Base-by-base conservation (phyloP, 2,113 vertebrate species). In the Tyto alba region DNA sequence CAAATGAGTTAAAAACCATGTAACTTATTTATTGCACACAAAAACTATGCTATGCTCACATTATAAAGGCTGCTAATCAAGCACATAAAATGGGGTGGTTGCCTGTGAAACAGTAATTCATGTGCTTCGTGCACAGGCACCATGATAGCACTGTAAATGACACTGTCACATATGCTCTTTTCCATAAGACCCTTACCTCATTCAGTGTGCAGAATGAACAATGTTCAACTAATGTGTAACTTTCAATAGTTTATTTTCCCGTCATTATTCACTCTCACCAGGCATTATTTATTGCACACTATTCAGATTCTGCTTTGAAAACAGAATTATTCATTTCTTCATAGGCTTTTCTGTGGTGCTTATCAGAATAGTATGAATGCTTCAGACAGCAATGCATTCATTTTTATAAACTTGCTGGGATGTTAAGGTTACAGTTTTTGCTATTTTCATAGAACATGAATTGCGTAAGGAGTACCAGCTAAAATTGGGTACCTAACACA, bases 251-350 rank as follows among this genome's bases (percentile, higher is more conserved):
- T 94, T 94, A 88, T 97, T 96, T 96, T 92, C 64, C 56, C 56
- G 92, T 89, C 91, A 93, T 95, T 96, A 90, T 96, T 94, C 82
- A n/a, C 71, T 64, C 91, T 94, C 94, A 83, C 89, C 91, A 96
- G 93, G 94, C 95, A 76, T 96, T 96, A 95, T 96, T 97, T 96
- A 96, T 78, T 76, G 78, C 74, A 82, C 1, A 1, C 91, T 93
- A 91, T 95, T 96, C 88, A 95, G 63, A 91, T 93, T 89, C 85
- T 80, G 89, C 94, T 90, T 94, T 91, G 94, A 89, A 97, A 96
- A 96, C 87, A 91, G 84, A 93, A 94, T 97, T 96, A 94, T 85
- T 95, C 91, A 89, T 91, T 95, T 96, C 89, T 94, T 91, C 91
- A 69, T 80, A 30, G 93, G 91, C 84, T 95, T 85, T 93, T 94